Conservation (phyloP, 2,888 invertebrate species). For the Xestia ashworthii region DNA sequence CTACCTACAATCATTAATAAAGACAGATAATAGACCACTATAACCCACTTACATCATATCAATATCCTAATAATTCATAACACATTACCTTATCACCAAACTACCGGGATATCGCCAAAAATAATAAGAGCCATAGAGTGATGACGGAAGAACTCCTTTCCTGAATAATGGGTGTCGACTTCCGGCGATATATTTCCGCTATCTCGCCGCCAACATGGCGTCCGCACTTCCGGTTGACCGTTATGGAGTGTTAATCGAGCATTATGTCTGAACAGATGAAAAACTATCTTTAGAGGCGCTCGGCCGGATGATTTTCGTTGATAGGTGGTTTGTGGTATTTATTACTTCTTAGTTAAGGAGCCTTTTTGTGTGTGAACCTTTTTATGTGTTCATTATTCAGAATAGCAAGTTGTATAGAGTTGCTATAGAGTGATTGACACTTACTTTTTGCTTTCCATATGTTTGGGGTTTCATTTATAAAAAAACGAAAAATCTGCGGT, state of each 20-base stretch:
- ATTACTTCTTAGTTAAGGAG: slow-evolving; percentile 8
- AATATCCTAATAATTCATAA: slow-evolving; percentile 62
- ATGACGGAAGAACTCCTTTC: slow-evolving; percentile 86
- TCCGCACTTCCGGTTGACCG: slow-evolving; percentile 87
- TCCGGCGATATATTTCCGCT: slow-evolving; percentile 90
- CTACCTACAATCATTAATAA: slow-evolving; percentile 28
- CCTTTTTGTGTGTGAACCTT: slow-evolving; percentile 4
- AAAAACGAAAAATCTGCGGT: too few relatives aligned
- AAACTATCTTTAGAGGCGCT: slow-evolving; percentile 81
- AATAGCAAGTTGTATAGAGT: not conserved
- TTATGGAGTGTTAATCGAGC: slow-evolving; percentile 90
- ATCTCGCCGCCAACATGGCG: slow-evolving; percentile 88
- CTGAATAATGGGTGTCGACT: slow-evolving; percentile 88
- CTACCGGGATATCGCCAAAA: slow-evolving; percentile 70
- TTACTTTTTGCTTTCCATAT: not conserved
- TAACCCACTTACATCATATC: slow-evolving; percentile 44
- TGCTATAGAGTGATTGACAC: not conserved
- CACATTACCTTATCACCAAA: slow-evolving; percentile 60
- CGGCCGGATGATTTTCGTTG: slow-evolving; percentile 77
- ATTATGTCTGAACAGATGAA: slow-evolving; percentile 86
- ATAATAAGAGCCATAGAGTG: slow-evolving; percentile 86
- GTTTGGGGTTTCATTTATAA: not conserved
- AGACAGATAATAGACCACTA: slow-evolving; percentile 44
- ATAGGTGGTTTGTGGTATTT: slow-evolving; percentile 50
- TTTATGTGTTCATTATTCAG: not conserved